phyloP scores from a whole-genome alignment of 2,888 invertebrate genomes.

The Drosophila seclusa region DNA sequence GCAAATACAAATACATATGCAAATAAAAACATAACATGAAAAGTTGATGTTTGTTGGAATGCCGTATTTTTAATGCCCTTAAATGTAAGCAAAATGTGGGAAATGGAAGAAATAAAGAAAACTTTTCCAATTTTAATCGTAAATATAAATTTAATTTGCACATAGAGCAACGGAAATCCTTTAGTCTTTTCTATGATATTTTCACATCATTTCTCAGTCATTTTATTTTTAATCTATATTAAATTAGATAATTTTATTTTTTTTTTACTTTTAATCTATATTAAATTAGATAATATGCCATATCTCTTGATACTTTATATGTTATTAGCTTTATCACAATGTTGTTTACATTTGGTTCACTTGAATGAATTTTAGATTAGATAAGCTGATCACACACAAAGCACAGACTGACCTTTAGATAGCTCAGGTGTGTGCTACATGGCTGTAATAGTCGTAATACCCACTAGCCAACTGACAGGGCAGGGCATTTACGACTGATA shows the following conservation, averaged over 20 bases:
- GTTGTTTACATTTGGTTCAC: constrained; percentile 1
- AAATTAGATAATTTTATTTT: not conserved
- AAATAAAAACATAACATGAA: constrained; percentile 36
- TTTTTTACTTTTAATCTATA: not conserved
- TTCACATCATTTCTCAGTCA: not conserved
- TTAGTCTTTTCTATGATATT: not conserved
- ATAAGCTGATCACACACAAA: constrained; percentile 15
- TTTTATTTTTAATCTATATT: not conserved
- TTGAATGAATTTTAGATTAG: constrained; percentile 18
- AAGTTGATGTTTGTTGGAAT: not conserved
- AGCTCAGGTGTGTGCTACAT: constrained; percentile 6
- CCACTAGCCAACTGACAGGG: constrained; percentile 12
- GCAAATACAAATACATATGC: constrained; percentile 33
- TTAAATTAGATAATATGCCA: not conserved
- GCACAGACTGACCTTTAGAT: not conserved
- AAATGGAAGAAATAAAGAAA: not conserved
- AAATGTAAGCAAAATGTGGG: not conserved
- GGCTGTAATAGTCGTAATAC: constrained; percentile 5
- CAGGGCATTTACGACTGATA: constrained; percentile 33
- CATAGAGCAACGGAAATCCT: not conserved
- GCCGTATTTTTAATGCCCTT: constrained; percentile 19
- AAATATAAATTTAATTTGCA: not conserved
- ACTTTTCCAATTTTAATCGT: not conserved
- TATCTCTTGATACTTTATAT: not conserved
- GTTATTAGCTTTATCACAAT: not conserved